phyloP scores from a whole-genome alignment of 2,888 invertebrate species.

The Cinara cedri region DNA sequence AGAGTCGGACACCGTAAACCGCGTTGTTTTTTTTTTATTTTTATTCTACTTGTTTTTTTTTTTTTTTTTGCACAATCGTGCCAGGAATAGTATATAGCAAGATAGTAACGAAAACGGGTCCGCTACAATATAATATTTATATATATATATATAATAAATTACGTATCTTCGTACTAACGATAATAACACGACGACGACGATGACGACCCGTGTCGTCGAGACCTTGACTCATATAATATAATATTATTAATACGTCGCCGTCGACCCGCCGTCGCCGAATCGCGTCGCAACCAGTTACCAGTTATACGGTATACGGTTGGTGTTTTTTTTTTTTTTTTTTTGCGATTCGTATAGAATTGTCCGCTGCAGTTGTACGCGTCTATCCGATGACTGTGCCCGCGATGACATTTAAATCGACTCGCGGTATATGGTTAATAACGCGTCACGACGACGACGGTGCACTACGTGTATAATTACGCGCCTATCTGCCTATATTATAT shows the following conservation, averaged over 20 bases:
- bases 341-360: too few species aligned
- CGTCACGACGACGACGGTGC: too few species aligned
- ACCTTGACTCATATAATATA: conserved; percentile 28
- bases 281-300: too few species aligned
- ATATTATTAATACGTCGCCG: too few species aligned
- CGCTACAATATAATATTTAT: not conserved
- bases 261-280: too few species aligned
- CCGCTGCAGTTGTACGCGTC: too few species aligned
- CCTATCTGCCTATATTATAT: too few species aligned
- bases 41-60: conserved; percentile 3
- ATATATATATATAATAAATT: not conserved
- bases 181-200: not conserved
- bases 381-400: too few species aligned
- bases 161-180: not conserved
- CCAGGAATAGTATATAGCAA: not conserved
- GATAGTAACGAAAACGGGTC: conserved; percentile 16
- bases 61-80: conserved; percentile 6
- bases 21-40: not conserved
- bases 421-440: too few species aligned
- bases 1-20: conserved; percentile 10
- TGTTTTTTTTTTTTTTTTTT: not conserved
- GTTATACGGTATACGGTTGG: too few species aligned
- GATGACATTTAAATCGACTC: too few species aligned
- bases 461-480: too few species aligned
- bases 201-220: not conserved